Conservation (phyloP, 2,888 invertebrate species). For the Caradrina clavipalpis region DNA sequence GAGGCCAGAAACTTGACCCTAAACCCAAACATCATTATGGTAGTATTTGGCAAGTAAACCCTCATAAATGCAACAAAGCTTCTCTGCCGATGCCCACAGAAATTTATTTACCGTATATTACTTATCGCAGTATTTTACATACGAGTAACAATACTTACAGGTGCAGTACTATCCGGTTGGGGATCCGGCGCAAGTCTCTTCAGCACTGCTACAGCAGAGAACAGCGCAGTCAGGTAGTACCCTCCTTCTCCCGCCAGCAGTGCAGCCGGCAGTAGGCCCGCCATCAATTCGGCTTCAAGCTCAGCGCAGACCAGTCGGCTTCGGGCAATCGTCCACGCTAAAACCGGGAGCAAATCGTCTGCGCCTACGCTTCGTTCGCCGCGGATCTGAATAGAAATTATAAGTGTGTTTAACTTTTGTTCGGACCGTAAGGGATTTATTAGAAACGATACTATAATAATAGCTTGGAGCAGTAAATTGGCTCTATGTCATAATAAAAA, state of each 20-base stretch:
- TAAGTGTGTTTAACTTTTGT: neutral
- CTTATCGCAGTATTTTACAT: too few species aligned
- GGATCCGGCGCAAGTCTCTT: slow-evolving; percentile 92
- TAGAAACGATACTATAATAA: too few species aligned
- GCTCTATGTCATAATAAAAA: too few species aligned
- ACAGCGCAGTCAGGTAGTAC: slow-evolving; percentile 98
- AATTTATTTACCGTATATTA: neutral
- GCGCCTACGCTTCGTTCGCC: slow-evolving; percentile 94
- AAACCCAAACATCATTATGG: too few species aligned
- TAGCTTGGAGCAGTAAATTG: too few species aligned
- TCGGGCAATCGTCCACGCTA: slow-evolving; percentile 97
- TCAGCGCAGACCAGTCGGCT: slow-evolving; percentile 97
- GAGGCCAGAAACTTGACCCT: too few species aligned
- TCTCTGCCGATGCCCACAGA: too few species aligned
- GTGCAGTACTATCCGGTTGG: slow-evolving; percentile 78
- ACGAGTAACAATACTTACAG: slow-evolving; percentile 75
- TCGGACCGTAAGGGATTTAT: too few species aligned
- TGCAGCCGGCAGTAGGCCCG: slow-evolving; percentile 97
- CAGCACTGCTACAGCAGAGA: slow-evolving; percentile 97
- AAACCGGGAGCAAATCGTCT: slow-evolving; percentile 97
- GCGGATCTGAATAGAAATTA: slow-evolving; percentile 90
- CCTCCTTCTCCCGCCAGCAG: slow-evolving; percentile 98
- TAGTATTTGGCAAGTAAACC: too few species aligned
- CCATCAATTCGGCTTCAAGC: slow-evolving; percentile 99
- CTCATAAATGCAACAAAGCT: too few species aligned